Conservation (phyloP, 1,140 invertebrate species). For the Drosophila ercepeae region DNA sequence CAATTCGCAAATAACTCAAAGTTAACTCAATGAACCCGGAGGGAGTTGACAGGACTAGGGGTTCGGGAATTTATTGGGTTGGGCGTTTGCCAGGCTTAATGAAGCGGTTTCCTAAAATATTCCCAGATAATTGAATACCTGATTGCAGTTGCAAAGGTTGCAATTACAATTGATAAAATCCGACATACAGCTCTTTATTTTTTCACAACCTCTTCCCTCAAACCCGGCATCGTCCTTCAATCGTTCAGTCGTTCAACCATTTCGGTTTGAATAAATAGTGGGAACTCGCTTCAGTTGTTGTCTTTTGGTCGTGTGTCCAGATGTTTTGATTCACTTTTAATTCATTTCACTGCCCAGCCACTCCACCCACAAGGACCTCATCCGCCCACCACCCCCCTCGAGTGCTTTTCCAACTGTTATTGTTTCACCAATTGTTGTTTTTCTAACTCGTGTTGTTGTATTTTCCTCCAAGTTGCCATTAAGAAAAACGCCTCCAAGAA, state of each 20-base stretch:
- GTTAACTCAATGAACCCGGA: constrained; percentile 38
- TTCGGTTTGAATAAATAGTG: constrained; percentile 42
- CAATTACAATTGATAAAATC: not conserved
- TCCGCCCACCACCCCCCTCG: constrained; percentile 2
- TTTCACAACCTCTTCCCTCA: not conserved
- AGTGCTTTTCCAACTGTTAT: constrained; percentile 47
- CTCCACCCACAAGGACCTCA: not conserved
- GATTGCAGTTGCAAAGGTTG: constrained; percentile 15
- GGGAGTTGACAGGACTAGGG: constrained; percentile 12
- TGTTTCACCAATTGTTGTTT: constrained; percentile 41
- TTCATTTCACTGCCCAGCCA: constrained; percentile 72
- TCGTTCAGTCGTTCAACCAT: constrained; percentile 13
- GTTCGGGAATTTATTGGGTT: not conserved
- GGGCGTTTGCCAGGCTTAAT: constrained; percentile 15
- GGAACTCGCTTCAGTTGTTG: constrained; percentile 32
- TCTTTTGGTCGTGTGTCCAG: constrained; percentile 70
- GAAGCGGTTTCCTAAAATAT: constrained; percentile 37
- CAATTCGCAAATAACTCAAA: constrained; percentile 48
- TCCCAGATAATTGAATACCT: constrained; percentile 39
- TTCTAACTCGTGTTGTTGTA: constrained; percentile 25
- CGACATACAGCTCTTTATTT: not conserved
- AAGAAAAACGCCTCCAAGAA: constrained; percentile 80
- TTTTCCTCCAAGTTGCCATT: constrained; percentile 61
- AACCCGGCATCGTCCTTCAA: not conserved
- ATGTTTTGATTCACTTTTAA: constrained; percentile 82